A percentile compares a stretch with the other conserved stretches of the same genome.
phyloP scores from a whole-genome alignment of 2,888 invertebrate species.

The Polyploca ridens region DNA sequence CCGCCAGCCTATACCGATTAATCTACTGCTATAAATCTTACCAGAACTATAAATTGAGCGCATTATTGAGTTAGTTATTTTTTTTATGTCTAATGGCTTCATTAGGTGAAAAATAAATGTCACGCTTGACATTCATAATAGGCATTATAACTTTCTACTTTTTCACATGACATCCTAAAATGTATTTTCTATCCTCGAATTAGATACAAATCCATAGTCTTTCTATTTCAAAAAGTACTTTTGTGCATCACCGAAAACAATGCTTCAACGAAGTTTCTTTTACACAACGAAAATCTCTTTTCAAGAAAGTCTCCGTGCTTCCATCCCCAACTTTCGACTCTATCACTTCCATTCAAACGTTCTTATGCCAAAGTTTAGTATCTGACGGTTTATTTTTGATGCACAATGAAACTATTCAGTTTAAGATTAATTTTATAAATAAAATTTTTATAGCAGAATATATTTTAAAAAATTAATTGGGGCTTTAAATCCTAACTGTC shows the following conservation, averaged over 20 bases:
- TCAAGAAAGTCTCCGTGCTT: not conserved
- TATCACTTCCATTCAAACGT: not conserved
- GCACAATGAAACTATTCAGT: not conserved
- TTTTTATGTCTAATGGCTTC: not conserved
- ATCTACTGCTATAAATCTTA: not conserved
- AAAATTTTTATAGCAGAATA: not conserved
- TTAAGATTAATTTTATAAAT: not conserved
- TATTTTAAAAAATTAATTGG: not conserved
- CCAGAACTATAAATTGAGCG: not conserved
- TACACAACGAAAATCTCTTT: not conserved
- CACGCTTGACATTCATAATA: no score
- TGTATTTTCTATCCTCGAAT: not conserved
- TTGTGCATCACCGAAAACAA: not conserved
- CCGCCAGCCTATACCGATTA: slow-evolving; percentile 9
- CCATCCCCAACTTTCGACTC: not conserved
- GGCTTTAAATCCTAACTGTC: not conserved
- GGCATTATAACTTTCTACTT: not conserved
- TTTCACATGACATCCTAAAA: not conserved
- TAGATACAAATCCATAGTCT: not conserved
- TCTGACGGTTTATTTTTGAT: not conserved
- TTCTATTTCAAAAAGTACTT: not conserved
- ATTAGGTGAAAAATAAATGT: not conserved
- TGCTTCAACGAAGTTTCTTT: not conserved
- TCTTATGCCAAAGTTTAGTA: not conserved
- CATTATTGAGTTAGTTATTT: not conserved